A percentile compares a stretch with the other conserved stretches of the same genome.
Evolutionary conservation across 2,888 invertebrate genomes (phyloP).

Genomic region (Stenodera caucasica): DNA sequence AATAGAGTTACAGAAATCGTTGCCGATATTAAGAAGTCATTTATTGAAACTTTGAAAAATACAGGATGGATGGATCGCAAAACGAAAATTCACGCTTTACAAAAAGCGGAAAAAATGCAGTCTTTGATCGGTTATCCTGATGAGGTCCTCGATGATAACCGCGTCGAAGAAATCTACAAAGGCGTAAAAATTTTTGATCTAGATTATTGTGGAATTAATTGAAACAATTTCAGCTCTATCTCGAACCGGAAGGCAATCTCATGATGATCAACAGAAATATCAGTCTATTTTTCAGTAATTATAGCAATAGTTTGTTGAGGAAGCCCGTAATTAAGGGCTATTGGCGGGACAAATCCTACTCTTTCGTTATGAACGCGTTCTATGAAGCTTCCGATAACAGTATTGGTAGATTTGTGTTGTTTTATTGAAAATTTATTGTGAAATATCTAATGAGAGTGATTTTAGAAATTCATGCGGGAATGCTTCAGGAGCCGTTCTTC

Average conservation of each 20-base stretch:
- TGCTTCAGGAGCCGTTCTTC: constrained; percentile 84
- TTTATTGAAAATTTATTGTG: background rate
- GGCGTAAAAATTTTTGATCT: no score
- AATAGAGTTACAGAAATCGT: constrained; percentile 32
- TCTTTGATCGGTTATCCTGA: constrained; percentile 24
- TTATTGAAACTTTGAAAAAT: constrained; percentile 32
- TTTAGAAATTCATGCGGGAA: constrained; percentile 71
- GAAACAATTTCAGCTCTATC: background rate
- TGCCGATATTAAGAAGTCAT: constrained; percentile 30
- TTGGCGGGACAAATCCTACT: background rate
- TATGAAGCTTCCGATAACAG: background rate
- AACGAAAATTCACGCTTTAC: constrained; percentile 33
- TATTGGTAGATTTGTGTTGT: background rate
- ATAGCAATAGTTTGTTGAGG: background rate
- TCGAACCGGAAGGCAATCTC: background rate
- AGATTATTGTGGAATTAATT: no score
- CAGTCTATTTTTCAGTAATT: constrained; percentile 3
- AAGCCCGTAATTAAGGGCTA: background rate
- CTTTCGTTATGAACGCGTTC: background rate
- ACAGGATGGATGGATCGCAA: constrained; percentile 38
- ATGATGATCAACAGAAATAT: background rate
- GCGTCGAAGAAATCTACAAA: constrained; percentile 20
- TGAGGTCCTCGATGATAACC: constrained; percentile 17
- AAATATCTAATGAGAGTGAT: constrained; percentile 41
- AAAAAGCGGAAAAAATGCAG: constrained; percentile 33